Base-by-base conservation (phyloP, 1,140 invertebrate genomes). In the Drosophila ambigua region DNA sequence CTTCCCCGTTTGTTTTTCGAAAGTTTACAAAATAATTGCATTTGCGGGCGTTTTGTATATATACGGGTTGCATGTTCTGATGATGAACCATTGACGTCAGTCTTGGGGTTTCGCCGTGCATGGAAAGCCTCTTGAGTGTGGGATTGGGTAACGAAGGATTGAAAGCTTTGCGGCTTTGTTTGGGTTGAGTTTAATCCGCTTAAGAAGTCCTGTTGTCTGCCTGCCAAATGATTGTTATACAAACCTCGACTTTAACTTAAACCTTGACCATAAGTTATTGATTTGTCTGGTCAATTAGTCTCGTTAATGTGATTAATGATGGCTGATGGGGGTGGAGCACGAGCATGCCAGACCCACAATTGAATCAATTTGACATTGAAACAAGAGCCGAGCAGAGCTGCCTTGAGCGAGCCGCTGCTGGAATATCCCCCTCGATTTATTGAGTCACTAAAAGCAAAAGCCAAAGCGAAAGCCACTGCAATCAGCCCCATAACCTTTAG, bases 301-400 rank as follows among this genome's bases (percentile, higher is more conserved):
- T 59, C 45, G 61, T 62, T 80, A 72, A 72, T 54, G 50, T 72
- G 52, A 76, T 81, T 72, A 72, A 72, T 75, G 59, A 24, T 15
- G 5, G 13, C 4, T 24, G 23, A 24, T 4, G 23, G 28, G 23
- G 26, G 39, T 48, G 13, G 43, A 24, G 15, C 50, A 15, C 16
- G 26, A 11, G 31, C 35, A 39, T 39, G 35, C 11, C 48, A 53
- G 59, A 45, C 59, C 52, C 50, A 53, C 63, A 79, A 79, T 71
- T 69, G 31, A 45, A 60, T 58, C 43, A 46, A 55, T 49, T 74
- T 41, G 39, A 35, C 44, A 50, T 39, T 48, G 44, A 59, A 48
- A 63, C 9, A 31, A 35, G 28, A 51, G 39, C 8, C 26, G 61
- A 43, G 23, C 23, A 3, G 23, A 24, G 11, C 31, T 9, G 31